Evolutionary conservation across 2,797 vertebrate genomes (phyloP).

Genomic region (Poliocrania exsul): DNA sequence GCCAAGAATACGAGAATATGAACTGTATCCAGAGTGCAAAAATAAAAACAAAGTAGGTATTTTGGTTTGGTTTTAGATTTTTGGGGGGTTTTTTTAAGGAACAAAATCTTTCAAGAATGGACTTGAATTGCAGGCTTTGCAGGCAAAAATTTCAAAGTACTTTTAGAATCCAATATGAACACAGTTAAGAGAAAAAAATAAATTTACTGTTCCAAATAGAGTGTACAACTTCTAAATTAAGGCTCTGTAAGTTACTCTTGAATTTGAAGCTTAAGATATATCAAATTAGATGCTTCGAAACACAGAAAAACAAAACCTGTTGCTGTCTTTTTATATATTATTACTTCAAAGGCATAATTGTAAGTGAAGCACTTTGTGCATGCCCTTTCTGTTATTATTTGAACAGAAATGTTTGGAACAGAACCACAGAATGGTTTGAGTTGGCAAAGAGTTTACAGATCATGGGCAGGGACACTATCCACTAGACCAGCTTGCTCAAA

Average conservation of each 20-base stretch:
- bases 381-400: neutral
- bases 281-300: neutral
- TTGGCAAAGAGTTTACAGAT: neutral
- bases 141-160: neutral
- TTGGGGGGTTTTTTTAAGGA: neutral
- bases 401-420: neutral
- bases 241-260: neutral
- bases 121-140: neutral
- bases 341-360: neutral
- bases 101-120: neutral
- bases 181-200: neutral
- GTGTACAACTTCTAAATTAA: neutral
- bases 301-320: neutral
- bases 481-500: neutral
- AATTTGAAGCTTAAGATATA: neutral
- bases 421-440: neutral
- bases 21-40: neutral
- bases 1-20: neutral
- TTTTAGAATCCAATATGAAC: neutral
- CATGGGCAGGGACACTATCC: neutral
- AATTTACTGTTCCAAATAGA: neutral
- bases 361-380: neutral
- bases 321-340: neutral
- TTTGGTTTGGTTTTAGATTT: neutral
- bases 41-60: neutral